Percentiles rank a stretch among this genome's conserved stretches.
Conservation (phyloP, 2,888 invertebrate species). For the Arctia plantaginis region DNA sequence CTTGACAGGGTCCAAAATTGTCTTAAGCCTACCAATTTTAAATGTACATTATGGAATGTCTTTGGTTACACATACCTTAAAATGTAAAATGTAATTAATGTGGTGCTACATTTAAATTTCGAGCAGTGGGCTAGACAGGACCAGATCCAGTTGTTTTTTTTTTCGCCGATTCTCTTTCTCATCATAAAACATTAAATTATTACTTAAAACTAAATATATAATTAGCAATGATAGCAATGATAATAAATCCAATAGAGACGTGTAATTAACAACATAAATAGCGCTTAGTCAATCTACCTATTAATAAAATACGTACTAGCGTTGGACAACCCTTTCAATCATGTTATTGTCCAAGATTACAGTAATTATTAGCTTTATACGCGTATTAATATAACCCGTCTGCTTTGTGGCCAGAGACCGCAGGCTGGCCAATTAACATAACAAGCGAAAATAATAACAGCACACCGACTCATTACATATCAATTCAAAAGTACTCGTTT, state of each 20-base stretch:
- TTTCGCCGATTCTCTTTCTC: constrained; percentile 20
- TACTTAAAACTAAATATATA: constrained; percentile 32
- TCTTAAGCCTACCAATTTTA: too few relatives aligned
- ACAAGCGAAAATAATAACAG: constrained; percentile 38
- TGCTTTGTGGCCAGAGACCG: constrained; percentile 16
- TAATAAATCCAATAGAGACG: constrained; percentile 19
- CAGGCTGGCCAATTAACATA: constrained; percentile 32
- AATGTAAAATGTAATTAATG: too few relatives aligned
- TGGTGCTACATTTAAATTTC: neutral
- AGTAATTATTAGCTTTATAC: constrained; percentile 16
- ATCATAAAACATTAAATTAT: constrained; percentile 15
- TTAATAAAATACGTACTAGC: neutral
- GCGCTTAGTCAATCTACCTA: constrained; percentile 5
- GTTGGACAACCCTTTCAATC: constrained; percentile 12
- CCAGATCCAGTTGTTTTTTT: neutral
- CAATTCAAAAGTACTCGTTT: constrained; percentile 19
- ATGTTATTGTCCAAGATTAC: constrained; percentile 11
- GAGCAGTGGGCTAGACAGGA: neutral
- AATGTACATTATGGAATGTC: too few relatives aligned
- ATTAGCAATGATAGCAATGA: constrained; percentile 37
- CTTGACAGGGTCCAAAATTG: too few relatives aligned
- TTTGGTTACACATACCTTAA: too few relatives aligned
- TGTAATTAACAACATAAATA: constrained; percentile 15
- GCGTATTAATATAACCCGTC: constrained; percentile 12
- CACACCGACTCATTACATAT: constrained; percentile 36